Evolutionary conservation across 1,140 invertebrate genomes (phyloP).

Genomic region (Bilobella aurantiaca): DNA sequence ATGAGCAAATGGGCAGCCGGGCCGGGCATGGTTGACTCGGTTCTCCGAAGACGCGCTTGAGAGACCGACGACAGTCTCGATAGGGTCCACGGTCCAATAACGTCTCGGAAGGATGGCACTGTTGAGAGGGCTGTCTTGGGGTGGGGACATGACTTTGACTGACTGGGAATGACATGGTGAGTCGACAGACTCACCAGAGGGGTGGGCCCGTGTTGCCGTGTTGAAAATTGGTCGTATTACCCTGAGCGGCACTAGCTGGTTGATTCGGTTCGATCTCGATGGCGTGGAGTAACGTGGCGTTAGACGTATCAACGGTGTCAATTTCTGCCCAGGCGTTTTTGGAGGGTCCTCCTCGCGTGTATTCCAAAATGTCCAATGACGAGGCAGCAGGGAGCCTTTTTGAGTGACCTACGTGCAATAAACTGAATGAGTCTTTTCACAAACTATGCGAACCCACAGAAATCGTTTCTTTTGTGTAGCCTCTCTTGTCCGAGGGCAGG

Average conservation of each 20-base stretch:
- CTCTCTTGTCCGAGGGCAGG: conserved; percentile 32
- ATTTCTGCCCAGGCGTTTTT: background rate
- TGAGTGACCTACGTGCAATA: too few relatives aligned
- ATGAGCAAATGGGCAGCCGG: background rate
- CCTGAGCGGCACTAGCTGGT: too few relatives aligned
- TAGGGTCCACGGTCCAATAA: too few relatives aligned
- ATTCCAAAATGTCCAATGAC: too few relatives aligned
- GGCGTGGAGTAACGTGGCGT: too few relatives aligned
- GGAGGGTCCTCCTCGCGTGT: too few relatives aligned
- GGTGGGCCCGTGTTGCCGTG: background rate
- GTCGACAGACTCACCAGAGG: background rate
- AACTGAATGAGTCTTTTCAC: conserved; percentile 4
- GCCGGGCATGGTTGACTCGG: background rate
- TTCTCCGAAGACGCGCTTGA: too few relatives aligned
- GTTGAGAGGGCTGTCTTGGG: background rate
- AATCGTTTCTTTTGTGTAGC: conserved; percentile 14
- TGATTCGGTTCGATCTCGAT: too few relatives aligned
- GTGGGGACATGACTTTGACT: conserved; percentile 5
- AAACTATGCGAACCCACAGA: conserved; percentile 19
- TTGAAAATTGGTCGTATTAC: too few relatives aligned
- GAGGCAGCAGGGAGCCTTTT: too few relatives aligned
- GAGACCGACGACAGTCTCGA: too few relatives aligned
- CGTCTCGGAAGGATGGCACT: background rate
- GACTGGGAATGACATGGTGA: background rate
- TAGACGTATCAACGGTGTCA: too few relatives aligned